Percentiles rank a stretch among this genome's conserved stretches.
Evolutionary conservation across 2,113 vertebrate species (phyloP).

Genomic region (Loxodonta africana): DNA sequence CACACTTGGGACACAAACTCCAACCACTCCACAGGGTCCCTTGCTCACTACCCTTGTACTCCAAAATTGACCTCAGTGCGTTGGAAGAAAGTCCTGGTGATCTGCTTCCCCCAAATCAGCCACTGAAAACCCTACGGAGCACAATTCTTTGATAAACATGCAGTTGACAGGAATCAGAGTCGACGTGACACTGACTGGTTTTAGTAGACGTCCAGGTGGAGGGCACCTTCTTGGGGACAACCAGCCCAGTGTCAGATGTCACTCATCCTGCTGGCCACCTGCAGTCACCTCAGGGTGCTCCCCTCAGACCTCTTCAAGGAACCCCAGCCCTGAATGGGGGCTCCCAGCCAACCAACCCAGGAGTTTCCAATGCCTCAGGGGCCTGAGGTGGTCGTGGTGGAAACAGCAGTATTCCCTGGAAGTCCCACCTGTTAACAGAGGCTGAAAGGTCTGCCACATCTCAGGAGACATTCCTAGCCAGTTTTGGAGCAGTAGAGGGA

Average conservation of each 20-base stretch:
- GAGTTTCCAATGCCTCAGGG: neutral
- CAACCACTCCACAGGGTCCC: neutral
- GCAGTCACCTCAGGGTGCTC: neutral
- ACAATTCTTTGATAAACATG: neutral
- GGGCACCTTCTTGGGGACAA: neutral
- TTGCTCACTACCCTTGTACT: neutral
- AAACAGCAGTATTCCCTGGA: neutral
- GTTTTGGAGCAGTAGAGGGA: neutral
- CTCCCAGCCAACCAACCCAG: neutral
- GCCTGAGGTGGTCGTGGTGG: neutral
- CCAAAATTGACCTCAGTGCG: neutral
- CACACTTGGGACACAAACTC: neutral
- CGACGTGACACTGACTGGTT: neutral
- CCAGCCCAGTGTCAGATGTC: neutral
- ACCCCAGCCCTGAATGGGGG: neutral
- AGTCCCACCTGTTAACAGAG: neutral
- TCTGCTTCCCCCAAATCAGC: neutral
- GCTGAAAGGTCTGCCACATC: neutral
- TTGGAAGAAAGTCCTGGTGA: neutral
- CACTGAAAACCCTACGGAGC: neutral
- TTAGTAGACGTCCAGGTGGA: neutral
- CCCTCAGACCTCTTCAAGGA: neutral
- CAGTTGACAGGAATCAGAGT: neutral
- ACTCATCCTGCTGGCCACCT: neutral
- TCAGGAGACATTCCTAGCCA: neutral